Evolutionary conservation across 2,797 vertebrate genomes (phyloP), one percentile per base, ranked within the genome.

Genomic region (Enteromius paludinosus): DNA sequence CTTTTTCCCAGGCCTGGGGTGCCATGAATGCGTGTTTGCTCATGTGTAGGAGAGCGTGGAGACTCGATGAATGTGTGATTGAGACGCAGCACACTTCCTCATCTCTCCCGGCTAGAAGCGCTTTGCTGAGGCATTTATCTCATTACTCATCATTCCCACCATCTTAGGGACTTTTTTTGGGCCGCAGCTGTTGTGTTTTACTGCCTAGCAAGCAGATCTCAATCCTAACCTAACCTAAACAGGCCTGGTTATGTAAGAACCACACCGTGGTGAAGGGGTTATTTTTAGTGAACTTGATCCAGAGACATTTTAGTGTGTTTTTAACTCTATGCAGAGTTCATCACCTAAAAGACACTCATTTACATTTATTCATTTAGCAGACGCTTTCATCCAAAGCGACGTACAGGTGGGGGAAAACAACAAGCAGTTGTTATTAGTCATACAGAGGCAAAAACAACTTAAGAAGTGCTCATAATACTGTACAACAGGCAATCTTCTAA

Each of bases 41-140:
- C 68, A 70, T 65, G 69, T 56, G 76, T 80, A 79, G 75, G 76
- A 72, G 80, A 75, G 56, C 33, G 17, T 30, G 17, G 49, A 49
- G 56, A 41, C 75, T 47, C 33, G 10, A 75, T 83, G 83, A 85
- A 84, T 84, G 84, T 84, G 54, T 81, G 71, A 84, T 86, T 87
- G 75, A 87, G 69, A 64, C 59, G 30, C 52, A 59, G 56, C 71
- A 49, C 73, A 54, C 47, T 59, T 75, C 35, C 62, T 69, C 28
- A 69, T 61, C 47, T 61, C 28, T 20, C 18, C 43, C 35, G 14
- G 8, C 5, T 30, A 10, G 1, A 54, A 15, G 6, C 38, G 35
- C 66, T 7, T 12, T 20, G 11, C 12, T 4, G 20, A 20, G 38
- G 8, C 2, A 3, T 73, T 73, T 66, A 71, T 84, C 59, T 54